Percentiles rank a stretch among this genome's conserved stretches.
phyloP scores from a whole-genome alignment of 2,113 vertebrate species.

The Semnornis frantzii region DNA sequence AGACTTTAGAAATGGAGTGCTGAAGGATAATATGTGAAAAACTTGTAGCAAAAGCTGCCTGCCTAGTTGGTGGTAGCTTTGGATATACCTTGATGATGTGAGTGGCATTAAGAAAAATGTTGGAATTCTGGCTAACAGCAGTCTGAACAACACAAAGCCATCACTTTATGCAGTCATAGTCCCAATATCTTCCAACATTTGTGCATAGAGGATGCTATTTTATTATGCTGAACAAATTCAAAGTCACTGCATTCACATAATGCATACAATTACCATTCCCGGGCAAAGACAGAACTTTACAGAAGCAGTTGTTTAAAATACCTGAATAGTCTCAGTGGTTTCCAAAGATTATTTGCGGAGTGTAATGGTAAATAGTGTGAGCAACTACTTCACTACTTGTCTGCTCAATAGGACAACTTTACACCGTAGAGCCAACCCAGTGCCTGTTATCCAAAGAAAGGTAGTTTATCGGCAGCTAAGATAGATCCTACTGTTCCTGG shows the following conservation, averaged over 20 bases:
- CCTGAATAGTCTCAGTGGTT: not conserved
- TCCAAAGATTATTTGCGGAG: conserved; percentile 8
- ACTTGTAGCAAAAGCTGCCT: not conserved
- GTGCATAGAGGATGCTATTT: not conserved
- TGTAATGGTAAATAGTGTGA: not conserved
- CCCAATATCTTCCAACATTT: conserved; percentile 4
- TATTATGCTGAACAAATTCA: not conserved
- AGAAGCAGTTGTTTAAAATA: conserved; percentile 18
- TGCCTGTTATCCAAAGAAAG: not conserved
- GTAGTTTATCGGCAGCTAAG: not conserved
- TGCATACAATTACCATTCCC: not conserved
- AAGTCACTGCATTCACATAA: not conserved
- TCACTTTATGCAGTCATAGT: not conserved
- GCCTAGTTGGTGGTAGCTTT: not conserved
- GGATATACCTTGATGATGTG: not conserved
- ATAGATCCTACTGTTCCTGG: not conserved
- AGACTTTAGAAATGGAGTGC: conserved; percentile 27
- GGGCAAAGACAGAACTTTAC: not conserved
- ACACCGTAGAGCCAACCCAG: not conserved
- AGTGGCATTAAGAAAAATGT: not conserved
- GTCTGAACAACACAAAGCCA: not conserved
- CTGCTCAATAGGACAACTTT: not conserved
- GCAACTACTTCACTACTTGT: not conserved
- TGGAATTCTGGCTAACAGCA: not conserved
- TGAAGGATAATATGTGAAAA: conserved; percentile 41